Conservation (phyloP, 1,140 invertebrate genomes). For the Dendroctonus valens region DNA sequence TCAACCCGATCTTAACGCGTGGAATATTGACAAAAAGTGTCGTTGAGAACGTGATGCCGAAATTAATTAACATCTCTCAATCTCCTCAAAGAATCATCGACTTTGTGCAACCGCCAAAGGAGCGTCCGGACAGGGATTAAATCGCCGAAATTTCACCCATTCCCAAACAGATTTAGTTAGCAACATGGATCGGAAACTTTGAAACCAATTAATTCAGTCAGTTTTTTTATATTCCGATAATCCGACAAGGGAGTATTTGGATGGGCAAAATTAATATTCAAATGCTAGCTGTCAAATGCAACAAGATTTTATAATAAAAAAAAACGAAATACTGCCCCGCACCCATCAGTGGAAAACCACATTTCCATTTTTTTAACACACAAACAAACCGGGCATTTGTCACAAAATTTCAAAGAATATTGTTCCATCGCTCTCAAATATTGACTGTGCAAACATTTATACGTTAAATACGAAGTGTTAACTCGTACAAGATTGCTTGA, state of each 20-base stretch:
- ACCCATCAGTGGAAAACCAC: too few species aligned
- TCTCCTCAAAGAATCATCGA: constrained; percentile 26
- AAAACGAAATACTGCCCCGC: too few species aligned
- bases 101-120: constrained; percentile 23
- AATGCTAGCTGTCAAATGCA: too few species aligned
- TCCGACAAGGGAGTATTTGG: too few species aligned
- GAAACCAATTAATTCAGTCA: too few species aligned
- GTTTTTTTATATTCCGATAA: too few species aligned
- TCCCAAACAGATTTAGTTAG: too few species aligned
- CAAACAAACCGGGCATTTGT: constrained; percentile 14
- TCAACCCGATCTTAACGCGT: constrained; percentile 20
- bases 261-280: too few species aligned
- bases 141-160: neutral
- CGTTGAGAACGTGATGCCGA: constrained; percentile 13
- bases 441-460: constrained; percentile 26
- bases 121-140: constrained; percentile 7
- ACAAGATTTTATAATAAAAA: too few species aligned
- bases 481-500: constrained; percentile 30
- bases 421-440: constrained; percentile 19
- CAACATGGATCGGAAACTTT: too few species aligned
- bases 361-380: too few species aligned
- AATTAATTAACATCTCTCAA: constrained; percentile 25
- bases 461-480: constrained; percentile 29
- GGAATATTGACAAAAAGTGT: constrained; percentile 27
- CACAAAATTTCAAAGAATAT: constrained; percentile 27